Base-by-base conservation (phyloP, 1,140 invertebrate genomes). In the Melanaphis sacchari region DNA sequence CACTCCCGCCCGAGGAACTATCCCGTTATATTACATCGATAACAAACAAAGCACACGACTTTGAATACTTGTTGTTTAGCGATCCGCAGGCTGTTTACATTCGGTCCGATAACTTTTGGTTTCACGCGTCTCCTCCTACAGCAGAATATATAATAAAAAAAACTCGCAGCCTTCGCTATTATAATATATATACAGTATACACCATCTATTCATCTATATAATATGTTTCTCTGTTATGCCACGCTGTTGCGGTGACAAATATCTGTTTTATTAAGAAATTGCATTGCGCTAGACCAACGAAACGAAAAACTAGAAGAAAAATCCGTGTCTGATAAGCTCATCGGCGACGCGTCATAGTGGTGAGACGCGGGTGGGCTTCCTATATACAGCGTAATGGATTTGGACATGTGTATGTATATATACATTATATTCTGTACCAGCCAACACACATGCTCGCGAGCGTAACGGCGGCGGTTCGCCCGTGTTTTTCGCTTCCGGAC, bases 241-340 rank as follows among this genome's bases (percentile, higher is more conserved):
- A 9, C 31, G 24, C 18, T 36, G n/a, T 36, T 52, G 41, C 40
- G 38, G 82, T 87, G 24, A 41, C 8, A 66, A 41, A 38, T 26
- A 46, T n/a, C 26, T 46, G 81, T 82, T 91, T 43, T 82, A 91
- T 91, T 91, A 82, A 91, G 90, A 82, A 91, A 91, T 91, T 91
- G 54, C 41, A 43, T 76, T 76, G 36, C 87, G 87, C 43, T 43
- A n/a, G 15, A n/a, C 31, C 15, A 36, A 46, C 15, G 52, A 59
- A 15, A 90, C 18, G n/a, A 59, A 40, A 90, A 40, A 89, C 52
- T 52, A 89, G n/a, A 22, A 52, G n/a, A 52, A 92, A 92, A 84
- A 92, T 92, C 91, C 91, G 24, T 40, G 36, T 41, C 46, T 93
- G 81, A 93, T 93, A 93, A 93, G 91, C 76, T 93, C 81, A 85